Base-by-base conservation (phyloP, 35 echinoderm and acorn worm species). In the Heliocidaris erythrogramma region DNA sequence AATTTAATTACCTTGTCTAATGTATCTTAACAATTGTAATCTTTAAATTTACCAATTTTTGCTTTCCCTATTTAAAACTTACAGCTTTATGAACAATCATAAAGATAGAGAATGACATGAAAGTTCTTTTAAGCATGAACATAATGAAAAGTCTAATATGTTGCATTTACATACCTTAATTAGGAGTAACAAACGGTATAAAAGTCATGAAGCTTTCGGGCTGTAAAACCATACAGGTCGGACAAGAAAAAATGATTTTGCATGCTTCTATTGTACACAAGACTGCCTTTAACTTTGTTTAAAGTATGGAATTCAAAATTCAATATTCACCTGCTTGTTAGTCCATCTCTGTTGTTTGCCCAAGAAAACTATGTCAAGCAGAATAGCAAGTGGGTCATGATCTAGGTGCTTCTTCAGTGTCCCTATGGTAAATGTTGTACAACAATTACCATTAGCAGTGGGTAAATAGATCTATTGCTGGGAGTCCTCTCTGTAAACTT, bases 381-480 rank as follows among this genome's bases (percentile, higher is more conserved):
- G 47, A 32, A 89, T 89, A 47, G 31, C 87, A 89, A 89, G 87
- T 47, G 87, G 31, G 31, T 48, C 31, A 89, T 89, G 12, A 48
- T 42, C 30, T 47, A 89, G 32, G 31, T 89, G 87, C 32, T 48
- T 48, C 18, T 11, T 86, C 18, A 48, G 47, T 89, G 47, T 89
- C 87, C 87, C 87, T 47, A 32, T 48, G 87, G 31, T 89, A 48
- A 42, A 89, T 89, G 31, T 89, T 47, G 87, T 89, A 89, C 65
- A 89, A 17, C 31, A 16, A 89, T 32, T 89, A 89, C 87, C 87
- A 89, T 32, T 89, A 27, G 87, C 87, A 89, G 13, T 89, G 87
- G 87, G 32, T 89, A 89, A 89, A 89, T 89, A 89, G 87, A 89
- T 89, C 87, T 31, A 31, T 89, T 47, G 87, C 87, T n/a, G 47